Conservation (phyloP, 1,140 invertebrate species). For the Globodera ellingtonae region DNA sequence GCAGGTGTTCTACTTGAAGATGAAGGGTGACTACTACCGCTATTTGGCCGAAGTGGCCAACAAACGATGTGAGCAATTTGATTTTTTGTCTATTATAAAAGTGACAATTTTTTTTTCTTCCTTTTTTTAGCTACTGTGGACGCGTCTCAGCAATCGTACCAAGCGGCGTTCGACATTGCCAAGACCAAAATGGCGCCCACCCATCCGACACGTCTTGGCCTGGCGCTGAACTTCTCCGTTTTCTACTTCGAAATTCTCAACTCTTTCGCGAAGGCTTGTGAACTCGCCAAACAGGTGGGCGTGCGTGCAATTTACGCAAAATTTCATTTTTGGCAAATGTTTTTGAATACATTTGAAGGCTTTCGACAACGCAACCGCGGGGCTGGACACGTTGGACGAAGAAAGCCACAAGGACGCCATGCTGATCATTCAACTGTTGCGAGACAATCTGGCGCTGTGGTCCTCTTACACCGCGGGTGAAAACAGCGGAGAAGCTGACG, state of each 20-base stretch:
- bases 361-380: slow-evolving; percentile 98
- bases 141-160: slow-evolving; percentile 97
- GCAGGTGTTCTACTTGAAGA: slow-evolving; percentile 97
- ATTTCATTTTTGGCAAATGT: background rate
- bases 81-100: background rate
- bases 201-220: slow-evolving; percentile 75
- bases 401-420: slow-evolving; percentile 99
- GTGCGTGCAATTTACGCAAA: too few species aligned
- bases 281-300: slow-evolving; percentile 77
- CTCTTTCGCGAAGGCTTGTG: slow-evolving; percentile 90
- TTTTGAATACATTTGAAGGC: slow-evolving; percentile 72
- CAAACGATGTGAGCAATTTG: slow-evolving; percentile 80
- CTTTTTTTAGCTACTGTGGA: slow-evolving; percentile 84
- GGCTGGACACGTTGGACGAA: slow-evolving; percentile 94
- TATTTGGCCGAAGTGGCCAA: slow-evolving; percentile 97
- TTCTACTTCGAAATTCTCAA: slow-evolving; percentile 99
- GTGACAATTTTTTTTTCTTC: background rate
- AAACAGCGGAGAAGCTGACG: too few species aligned
- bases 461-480: slow-evolving; percentile 94
- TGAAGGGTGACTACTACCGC: slow-evolving; percentile 99
- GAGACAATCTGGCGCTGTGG: slow-evolving; percentile 95
- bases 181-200: slow-evolving; percentile 95
- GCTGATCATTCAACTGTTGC: slow-evolving; percentile 96
- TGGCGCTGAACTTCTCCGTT: slow-evolving; percentile 81
- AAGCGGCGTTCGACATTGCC: slow-evolving; percentile 92